A percentile compares a stretch with the other conserved stretches of the same genome.
phyloP scores from a whole-genome alignment of 53 echinoderm and acorn worm genomes.

The Henricia sp. region DNA sequence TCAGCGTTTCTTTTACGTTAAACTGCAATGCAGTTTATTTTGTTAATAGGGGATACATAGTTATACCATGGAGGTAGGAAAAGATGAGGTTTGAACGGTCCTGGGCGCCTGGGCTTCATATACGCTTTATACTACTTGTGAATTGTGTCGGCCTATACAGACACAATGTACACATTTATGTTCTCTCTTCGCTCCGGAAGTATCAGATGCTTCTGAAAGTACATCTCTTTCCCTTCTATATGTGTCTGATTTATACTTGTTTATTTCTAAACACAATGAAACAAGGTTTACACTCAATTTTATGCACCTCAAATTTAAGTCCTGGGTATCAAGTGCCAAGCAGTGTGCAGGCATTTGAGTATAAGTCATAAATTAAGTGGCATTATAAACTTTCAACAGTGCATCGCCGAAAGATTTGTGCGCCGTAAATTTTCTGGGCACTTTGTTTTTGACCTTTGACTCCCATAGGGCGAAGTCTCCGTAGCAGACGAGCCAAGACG shows the following conservation, averaged over 20 bases:
- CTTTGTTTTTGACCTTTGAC: conserved; percentile 43
- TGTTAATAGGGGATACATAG: too few relatives aligned
- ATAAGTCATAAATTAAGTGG: conserved; percentile 1
- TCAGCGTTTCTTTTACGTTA: too few relatives aligned
- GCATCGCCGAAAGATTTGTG: conserved; percentile 9
- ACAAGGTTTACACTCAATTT: neutral
- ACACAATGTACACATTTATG: too few relatives aligned
- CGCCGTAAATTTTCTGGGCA: conserved; percentile 9
- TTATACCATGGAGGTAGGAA: too few relatives aligned
- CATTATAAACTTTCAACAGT: conserved; percentile 37
- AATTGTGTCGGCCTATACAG: too few relatives aligned
- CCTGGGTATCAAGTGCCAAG: neutral
- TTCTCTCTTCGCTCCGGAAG: neutral
- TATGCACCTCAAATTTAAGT: conserved; percentile 6
- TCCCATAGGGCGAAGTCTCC: conserved; percentile 84
- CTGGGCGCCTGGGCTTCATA: too few relatives aligned
- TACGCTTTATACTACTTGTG: too few relatives aligned
- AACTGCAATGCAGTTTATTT: too few relatives aligned
- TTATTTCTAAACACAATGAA: conserved; percentile 37
- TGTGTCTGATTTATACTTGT: conserved; percentile 14
- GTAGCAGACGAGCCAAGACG: conserved; percentile 75
- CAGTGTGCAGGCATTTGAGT: neutral
- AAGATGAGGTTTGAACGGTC: too few relatives aligned
- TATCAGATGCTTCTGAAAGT: neutral
- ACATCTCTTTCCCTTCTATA: neutral